phyloP scores from a whole-genome alignment of 1,140 invertebrate genomes.

The Leptinotarsa undecemlineata region DNA sequence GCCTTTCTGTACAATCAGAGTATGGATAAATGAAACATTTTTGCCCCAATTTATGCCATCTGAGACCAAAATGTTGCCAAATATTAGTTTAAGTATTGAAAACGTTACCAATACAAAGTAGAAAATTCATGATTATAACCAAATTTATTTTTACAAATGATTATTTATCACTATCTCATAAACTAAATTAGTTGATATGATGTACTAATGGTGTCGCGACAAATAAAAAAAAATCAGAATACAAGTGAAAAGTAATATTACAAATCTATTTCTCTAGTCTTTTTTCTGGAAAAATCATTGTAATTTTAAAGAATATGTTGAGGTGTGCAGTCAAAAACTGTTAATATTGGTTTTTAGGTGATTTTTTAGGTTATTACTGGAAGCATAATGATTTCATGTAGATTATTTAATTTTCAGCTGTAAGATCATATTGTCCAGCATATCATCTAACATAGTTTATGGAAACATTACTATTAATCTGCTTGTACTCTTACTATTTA shows the following conservation, averaged over 20 bases:
- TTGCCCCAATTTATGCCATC: background rate
- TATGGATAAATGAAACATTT: conserved; percentile 69
- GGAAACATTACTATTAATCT: too few relatives aligned
- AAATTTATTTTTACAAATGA: background rate
- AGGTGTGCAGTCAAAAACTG: too few relatives aligned
- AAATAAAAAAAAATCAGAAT: too few relatives aligned
- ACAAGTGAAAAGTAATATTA: too few relatives aligned
- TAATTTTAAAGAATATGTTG: too few relatives aligned
- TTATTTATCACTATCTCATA: background rate
- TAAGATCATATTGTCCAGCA: background rate
- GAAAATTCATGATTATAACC: background rate
- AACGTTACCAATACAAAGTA: background rate
- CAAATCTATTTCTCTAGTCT: too few relatives aligned
- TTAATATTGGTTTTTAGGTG: too few relatives aligned
- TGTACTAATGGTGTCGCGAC: background rate
- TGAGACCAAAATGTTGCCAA: conserved; percentile 8
- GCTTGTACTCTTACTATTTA: too few relatives aligned
- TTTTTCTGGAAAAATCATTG: too few relatives aligned
- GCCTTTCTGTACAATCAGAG: conserved; percentile 89
- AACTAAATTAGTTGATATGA: background rate
- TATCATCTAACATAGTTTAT: background rate
- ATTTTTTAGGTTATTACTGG: too few relatives aligned
- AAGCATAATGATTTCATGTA: too few relatives aligned
- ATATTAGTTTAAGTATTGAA: conserved; percentile 1
- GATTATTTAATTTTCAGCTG: too few relatives aligned